Conservation (phyloP, 1,140 invertebrate genomes). For the Trichoplusia ni region DNA sequence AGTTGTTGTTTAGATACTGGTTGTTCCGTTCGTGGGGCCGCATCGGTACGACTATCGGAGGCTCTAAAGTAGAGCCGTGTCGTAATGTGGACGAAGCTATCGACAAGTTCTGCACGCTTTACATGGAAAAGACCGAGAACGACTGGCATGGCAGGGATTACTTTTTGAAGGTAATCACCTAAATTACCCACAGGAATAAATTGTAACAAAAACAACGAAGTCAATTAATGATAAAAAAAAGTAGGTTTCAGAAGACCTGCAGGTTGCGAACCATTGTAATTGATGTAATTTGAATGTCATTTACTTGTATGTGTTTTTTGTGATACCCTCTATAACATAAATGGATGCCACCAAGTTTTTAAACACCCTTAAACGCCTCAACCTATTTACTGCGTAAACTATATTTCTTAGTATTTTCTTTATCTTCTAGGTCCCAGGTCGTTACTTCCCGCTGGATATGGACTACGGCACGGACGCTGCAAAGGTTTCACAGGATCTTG, state of each 20-base stretch:
- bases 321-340: no score
- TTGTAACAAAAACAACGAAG: no score
- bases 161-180: conserved; percentile 88
- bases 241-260: no score
- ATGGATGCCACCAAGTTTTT: no score
- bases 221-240: no score
- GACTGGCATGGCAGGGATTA: conserved; percentile 85
- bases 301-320: no score
- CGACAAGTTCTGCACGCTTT: conserved; percentile 85
- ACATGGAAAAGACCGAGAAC: conserved; percentile 94
- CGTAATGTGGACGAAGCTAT: conserved; percentile 83
- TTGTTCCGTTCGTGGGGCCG: conserved; percentile 96
- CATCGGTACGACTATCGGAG: conserved; percentile 96
- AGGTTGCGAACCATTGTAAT: no score
- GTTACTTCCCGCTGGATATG: conserved; percentile 94
- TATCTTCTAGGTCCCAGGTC: conserved; percentile 83
- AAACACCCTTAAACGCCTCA: no score
- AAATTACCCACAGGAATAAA: no score
- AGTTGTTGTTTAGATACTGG: conserved; percentile 87
- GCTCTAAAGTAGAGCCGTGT: conserved; percentile 87
- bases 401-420: not conserved
- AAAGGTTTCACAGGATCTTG: conserved; percentile 47
- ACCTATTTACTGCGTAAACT: not conserved
- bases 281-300: no score
- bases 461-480: conserved; percentile 88